phyloP scores from a whole-genome alignment of 2,113 vertebrate species.

The Gambusia affinis region DNA sequence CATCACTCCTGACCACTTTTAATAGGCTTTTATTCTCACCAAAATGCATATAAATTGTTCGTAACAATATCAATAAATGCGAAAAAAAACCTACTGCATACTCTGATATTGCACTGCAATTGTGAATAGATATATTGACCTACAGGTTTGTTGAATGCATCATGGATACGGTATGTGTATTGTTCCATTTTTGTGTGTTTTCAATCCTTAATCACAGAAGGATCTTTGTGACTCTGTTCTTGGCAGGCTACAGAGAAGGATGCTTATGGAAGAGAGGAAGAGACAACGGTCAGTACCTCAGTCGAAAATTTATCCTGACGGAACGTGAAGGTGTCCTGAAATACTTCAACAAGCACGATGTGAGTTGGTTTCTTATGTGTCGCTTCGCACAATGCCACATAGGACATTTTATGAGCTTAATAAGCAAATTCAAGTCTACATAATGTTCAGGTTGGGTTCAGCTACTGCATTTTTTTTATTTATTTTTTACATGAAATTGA shows the following conservation, averaged over 20 bases:
- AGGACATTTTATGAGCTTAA: not conserved
- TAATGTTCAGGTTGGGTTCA: not conserved
- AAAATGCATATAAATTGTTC: too few relatives aligned
- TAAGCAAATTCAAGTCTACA: not conserved
- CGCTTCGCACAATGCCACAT: not conserved
- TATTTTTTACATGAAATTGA: too few relatives aligned
- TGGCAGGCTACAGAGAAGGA: constrained; percentile 92
- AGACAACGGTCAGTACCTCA: constrained; percentile 93
- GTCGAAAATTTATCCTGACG: constrained; percentile 90
- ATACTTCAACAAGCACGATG: constrained; percentile 94
- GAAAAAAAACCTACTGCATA: too few relatives aligned
- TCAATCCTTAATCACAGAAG: not conserved
- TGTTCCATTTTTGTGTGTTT: not conserved
- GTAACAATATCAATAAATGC: too few relatives aligned
- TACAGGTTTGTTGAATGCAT: too few relatives aligned
- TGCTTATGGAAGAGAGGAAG: constrained; percentile 95
- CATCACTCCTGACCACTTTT: too few relatives aligned
- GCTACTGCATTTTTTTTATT: too few relatives aligned
- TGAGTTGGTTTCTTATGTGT: constrained; percentile 71
- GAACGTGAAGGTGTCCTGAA: constrained; percentile 92
- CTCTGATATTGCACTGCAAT: too few relatives aligned
- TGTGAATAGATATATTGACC: too few relatives aligned
- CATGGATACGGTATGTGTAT: not conserved
- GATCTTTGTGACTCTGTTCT: constrained; percentile 18
- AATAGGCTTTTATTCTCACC: too few relatives aligned